phyloP scores from a whole-genome alignment of 2,113 vertebrate species.

The Muscicapa adusta region DNA sequence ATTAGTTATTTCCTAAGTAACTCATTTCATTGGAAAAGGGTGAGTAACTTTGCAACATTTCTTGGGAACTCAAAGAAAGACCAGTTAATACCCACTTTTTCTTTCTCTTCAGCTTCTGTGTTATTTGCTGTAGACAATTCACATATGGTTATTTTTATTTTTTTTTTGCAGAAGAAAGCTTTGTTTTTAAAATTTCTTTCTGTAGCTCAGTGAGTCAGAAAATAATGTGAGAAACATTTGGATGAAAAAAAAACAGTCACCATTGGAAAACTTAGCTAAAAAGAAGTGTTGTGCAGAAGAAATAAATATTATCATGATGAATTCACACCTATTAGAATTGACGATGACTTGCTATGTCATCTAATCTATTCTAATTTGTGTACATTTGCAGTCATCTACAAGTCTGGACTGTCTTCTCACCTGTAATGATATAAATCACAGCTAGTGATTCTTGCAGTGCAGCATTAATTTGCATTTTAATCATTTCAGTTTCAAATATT shows the following conservation, averaged over 20 bases:
- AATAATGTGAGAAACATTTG: neutral
- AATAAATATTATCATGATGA: neutral
- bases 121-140: neutral
- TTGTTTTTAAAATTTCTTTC: neutral
- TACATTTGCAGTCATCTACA: neutral
- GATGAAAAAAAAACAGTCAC: neutral
- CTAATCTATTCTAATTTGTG: constrained; percentile 15
- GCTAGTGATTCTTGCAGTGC: neutral
- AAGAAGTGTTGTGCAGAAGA: neutral
- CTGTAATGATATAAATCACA: constrained; percentile 36
- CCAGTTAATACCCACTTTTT: neutral
- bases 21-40: neutral
- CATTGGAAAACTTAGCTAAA: neutral
- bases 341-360: neutral
- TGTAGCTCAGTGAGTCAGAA: neutral
- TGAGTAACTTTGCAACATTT: constrained; percentile 7
- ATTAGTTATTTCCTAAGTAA: constrained; percentile 41
- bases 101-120: neutral
- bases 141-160: constrained; percentile 16
- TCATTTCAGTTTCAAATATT: neutral
- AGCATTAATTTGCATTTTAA: constrained; percentile 30
- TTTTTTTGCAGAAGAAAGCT: neutral
- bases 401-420: constrained; percentile 31
- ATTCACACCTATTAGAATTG: neutral
- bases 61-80: neutral